A percentile compares a stretch with the other conserved stretches of the same genome.
Evolutionary conservation across 2,888 invertebrate genomes (phyloP).

Genomic region (Prosapia bicincta): DNA sequence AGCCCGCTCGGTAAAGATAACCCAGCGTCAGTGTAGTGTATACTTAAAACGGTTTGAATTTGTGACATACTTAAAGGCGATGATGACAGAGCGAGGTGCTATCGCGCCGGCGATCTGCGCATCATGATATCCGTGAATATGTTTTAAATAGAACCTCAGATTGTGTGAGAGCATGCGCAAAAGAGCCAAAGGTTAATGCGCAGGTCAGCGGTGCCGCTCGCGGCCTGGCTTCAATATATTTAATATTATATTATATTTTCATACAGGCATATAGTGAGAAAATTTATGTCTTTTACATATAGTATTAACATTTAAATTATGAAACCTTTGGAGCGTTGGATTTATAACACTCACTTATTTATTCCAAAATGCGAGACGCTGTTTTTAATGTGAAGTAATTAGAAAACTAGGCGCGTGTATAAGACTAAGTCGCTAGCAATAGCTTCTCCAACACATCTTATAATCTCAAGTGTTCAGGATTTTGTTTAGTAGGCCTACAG

Average conservation of each 20-base stretch:
- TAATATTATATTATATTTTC: conserved; percentile 2
- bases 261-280: background rate
- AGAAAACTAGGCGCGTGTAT: too few species aligned
- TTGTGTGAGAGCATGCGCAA: background rate
- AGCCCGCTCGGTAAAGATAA: too few species aligned
- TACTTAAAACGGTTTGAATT: background rate
- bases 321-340: background rate
- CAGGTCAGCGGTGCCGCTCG: background rate
- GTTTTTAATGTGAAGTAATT: background rate
- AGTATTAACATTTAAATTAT: conserved; percentile 2
- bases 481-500: too few species aligned
- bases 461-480: too few species aligned
- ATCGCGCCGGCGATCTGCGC: background rate
- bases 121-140: background rate
- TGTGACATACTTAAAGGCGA: background rate
- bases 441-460: too few species aligned
- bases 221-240: background rate
- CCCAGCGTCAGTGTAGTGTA: background rate
- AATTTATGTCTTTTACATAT: background rate
- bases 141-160: background rate
- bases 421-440: too few species aligned
- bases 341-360: background rate
- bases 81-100: background rate
- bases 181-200: background rate
- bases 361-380: background rate